Evolutionary conservation across 2,797 vertebrate genomes (phyloP).

Genomic region (Loriculus beryllinus): DNA sequence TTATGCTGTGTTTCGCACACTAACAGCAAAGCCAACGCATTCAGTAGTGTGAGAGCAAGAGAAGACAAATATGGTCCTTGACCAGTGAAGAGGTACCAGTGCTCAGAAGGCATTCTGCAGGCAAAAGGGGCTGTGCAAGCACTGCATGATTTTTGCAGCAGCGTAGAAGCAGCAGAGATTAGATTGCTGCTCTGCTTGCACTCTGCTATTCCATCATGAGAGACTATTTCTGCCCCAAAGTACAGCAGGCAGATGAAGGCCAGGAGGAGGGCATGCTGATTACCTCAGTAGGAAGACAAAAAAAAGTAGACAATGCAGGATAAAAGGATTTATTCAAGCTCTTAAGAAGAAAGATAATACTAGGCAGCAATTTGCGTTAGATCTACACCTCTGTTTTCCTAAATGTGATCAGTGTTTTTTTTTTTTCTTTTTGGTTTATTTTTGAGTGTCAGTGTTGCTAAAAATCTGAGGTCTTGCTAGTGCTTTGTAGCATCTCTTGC

Average conservation of each 20-base stretch:
- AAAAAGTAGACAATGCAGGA: background rate
- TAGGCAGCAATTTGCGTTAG: background rate
- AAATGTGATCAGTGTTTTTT: background rate
- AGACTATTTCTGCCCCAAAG: background rate
- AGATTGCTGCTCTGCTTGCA: background rate
- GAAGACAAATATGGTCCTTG: accelerated
- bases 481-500: background rate
- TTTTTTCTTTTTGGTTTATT: background rate
- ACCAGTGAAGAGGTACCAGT: accelerated
- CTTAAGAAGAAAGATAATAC: background rate
- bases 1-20: background rate
- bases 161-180: background rate
- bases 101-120: background rate
- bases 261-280: background rate
- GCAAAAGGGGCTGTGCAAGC: background rate
- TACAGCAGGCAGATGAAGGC: background rate
- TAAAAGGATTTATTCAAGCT: background rate
- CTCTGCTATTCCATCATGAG: background rate
- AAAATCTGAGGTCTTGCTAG: background rate
- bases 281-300: background rate
- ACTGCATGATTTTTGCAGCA: background rate
- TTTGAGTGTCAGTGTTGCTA: background rate
- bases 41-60: accelerated
- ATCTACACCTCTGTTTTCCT: background rate
- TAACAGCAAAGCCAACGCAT: accelerated